Percentiles rank a stretch among this genome's conserved stretches.
Conservation (phyloP, 2,797 vertebrate species). For the Oreortyx pictus region DNA sequence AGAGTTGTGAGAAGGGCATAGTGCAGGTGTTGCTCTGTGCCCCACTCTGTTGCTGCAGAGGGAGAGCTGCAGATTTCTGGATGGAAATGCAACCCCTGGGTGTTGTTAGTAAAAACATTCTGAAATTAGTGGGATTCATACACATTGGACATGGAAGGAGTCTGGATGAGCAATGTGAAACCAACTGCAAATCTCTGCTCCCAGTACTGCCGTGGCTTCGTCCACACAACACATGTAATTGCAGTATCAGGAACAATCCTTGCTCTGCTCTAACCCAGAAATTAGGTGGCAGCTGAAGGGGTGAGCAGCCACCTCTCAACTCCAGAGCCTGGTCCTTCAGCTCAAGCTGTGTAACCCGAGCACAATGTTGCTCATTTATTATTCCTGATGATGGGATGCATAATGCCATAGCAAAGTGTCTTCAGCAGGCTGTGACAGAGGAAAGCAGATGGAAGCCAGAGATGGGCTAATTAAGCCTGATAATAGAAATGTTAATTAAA, state of each 20-base stretch:
- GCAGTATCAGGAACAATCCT: accelerated
- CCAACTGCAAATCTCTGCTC: not conserved
- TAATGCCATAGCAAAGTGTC: not conserved
- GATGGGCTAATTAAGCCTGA: conserved; percentile 41
- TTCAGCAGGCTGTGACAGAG: conserved; percentile 29
- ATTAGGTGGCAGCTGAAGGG: not conserved
- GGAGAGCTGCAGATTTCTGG: accelerated
- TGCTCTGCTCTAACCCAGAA: not conserved
- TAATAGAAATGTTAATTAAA: conserved; percentile 73
- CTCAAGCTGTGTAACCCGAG: not conserved
- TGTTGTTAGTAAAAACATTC: accelerated
- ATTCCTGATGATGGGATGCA: not conserved
- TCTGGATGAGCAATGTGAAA: not conserved
- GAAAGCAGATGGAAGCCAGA: conserved; percentile 66
- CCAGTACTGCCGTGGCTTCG: accelerated
- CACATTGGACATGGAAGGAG: not conserved
- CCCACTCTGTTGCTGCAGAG: accelerated
- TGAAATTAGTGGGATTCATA: accelerated
- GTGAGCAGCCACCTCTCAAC: not conserved
- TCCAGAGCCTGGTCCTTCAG: not conserved
- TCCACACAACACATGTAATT: accelerated
- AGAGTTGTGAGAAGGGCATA: too few species aligned
- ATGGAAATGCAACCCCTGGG: accelerated
- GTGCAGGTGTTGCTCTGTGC: not conserved
- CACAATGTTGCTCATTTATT: not conserved